phyloP scores from a whole-genome alignment of 1,140 invertebrate genomes.

The Drosophila nannoptera region DNA sequence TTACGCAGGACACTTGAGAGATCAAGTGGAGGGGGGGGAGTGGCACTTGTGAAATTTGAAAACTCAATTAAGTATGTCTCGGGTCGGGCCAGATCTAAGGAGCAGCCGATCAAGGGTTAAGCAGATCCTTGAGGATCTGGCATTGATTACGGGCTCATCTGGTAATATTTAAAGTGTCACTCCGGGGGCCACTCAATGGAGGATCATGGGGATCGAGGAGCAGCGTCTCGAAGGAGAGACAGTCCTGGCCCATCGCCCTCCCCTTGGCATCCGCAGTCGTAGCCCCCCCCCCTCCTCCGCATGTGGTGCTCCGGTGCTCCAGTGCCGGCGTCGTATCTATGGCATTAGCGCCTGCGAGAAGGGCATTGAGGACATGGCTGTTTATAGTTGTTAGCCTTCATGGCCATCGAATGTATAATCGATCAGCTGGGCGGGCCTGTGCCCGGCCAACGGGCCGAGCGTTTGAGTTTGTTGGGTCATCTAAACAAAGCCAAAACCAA shows the following conservation, averaged over 20 bases:
- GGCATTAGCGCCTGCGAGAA: conserved; percentile 23
- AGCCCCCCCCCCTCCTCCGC: too few species aligned
- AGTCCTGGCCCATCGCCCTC: too few species aligned
- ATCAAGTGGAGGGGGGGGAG: conserved; percentile 35
- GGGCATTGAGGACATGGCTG: conserved; percentile 59
- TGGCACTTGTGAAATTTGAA: conserved; percentile 36
- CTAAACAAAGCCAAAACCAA: conserved; percentile 65
- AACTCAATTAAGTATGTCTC: conserved; percentile 35
- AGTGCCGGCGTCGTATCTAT: conserved; percentile 17
- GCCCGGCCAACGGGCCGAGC: conserved; percentile 51
- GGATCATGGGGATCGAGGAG: too few species aligned
- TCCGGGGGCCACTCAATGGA: too few species aligned
- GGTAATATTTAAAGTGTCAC: background rate
- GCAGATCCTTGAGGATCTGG: conserved; percentile 17
- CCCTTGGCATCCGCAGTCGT: too few species aligned
- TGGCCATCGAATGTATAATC: conserved; percentile 76
- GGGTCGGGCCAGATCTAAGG: background rate
- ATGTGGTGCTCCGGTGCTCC: too few species aligned
- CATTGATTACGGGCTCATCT: conserved; percentile 3
- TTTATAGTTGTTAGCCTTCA: conserved; percentile 65
- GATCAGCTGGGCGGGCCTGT: conserved; percentile 63
- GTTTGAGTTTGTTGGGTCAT: conserved; percentile 73
- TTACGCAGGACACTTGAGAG: conserved; percentile 22
- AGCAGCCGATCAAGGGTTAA: conserved; percentile 15
- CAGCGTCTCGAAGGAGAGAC: too few species aligned